A percentile compares a stretch with the other conserved stretches of the same genome.
These are phyloP conservation scores for Eupsilia transversa DNA, from an alignment of 2,888 invertebrate genomes.

Conservation along the genomic window DNA sequence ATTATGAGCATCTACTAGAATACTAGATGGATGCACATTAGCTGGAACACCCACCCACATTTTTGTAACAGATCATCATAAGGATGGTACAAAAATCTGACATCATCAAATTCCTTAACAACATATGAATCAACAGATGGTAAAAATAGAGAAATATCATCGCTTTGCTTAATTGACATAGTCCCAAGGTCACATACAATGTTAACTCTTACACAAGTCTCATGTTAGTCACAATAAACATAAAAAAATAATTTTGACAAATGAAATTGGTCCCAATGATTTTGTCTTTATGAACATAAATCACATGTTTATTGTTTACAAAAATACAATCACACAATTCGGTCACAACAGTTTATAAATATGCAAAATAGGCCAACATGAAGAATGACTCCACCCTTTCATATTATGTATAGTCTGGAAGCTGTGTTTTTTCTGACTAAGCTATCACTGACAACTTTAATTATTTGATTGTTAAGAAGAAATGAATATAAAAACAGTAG, in stretches of 20 bases:
- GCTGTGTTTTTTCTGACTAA: background rate
- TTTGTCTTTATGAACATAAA: conserved; percentile 5
- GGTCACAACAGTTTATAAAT: background rate
- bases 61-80: conserved; percentile 40
- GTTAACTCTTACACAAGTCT: conserved; percentile 43
- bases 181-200: conserved; percentile 70
- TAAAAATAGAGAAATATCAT: conserved; percentile 78
- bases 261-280: conserved; percentile 6
- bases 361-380: background rate
- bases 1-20: conserved; percentile 27
- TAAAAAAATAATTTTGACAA: background rate
- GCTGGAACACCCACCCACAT: conserved; percentile 66
- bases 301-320: conserved; percentile 17
- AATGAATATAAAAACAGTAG: background rate
- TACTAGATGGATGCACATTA: conserved; percentile 38
- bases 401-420: conserved; percentile 13
- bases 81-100: conserved; percentile 74
- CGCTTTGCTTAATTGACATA: conserved; percentile 76
- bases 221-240: conserved; percentile 10
- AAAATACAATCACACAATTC: conserved; percentile 15
- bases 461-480: background rate
- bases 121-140: conserved; percentile 75
- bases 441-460: background rate
- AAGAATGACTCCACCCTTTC: conserved; percentile 5
- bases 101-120: conserved; percentile 76